phyloP scores from a whole-genome alignment of 2,888 invertebrate genomes.

The Tetropium fuscum region DNA sequence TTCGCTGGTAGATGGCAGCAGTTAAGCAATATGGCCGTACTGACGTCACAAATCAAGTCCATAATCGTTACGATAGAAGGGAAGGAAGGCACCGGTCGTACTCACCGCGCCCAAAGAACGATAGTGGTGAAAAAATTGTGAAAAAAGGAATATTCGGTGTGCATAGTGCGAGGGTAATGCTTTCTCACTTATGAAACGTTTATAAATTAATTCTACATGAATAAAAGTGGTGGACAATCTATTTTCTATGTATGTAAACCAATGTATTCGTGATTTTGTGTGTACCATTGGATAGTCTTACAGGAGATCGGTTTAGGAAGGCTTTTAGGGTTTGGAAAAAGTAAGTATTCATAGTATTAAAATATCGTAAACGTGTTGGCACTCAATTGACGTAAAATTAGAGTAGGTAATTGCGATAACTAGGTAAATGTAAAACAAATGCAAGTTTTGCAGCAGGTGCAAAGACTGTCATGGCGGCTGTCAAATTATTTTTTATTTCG shows the following conservation, averaged over 20 bases:
- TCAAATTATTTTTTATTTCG: conserved; percentile 57
- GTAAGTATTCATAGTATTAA: conserved; percentile 26
- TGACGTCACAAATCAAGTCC: conserved; percentile 61
- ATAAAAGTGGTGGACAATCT: conserved; percentile 58
- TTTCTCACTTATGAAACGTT: conserved; percentile 53
- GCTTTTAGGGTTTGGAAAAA: conserved; percentile 54
- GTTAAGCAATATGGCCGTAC: conserved; percentile 51
- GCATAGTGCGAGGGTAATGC: conserved; percentile 55
- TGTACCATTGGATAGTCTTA: conserved; percentile 60
- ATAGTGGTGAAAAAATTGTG: conserved; percentile 46
- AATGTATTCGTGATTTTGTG: conserved; percentile 63
- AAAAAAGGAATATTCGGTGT: conserved; percentile 47
- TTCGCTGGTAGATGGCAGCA: conserved; percentile 39
- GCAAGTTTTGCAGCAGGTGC: conserved; percentile 53
- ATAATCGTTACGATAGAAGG: conserved; percentile 58
- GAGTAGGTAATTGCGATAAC: neutral
- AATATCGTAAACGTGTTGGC: neutral
- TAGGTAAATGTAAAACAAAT: conserved; percentile 24
- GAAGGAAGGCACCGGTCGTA: conserved; percentile 51
- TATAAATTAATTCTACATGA: conserved; percentile 59
- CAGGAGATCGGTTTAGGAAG: conserved; percentile 52
- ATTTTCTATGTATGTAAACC: conserved; percentile 63
- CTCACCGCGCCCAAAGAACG: conserved; percentile 59
- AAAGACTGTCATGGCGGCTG: conserved; percentile 63
- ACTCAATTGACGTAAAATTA: neutral